Evolutionary conservation across 1,140 invertebrate genomes (phyloP).

Genomic region (Rhizoglyphus robini): DNA sequence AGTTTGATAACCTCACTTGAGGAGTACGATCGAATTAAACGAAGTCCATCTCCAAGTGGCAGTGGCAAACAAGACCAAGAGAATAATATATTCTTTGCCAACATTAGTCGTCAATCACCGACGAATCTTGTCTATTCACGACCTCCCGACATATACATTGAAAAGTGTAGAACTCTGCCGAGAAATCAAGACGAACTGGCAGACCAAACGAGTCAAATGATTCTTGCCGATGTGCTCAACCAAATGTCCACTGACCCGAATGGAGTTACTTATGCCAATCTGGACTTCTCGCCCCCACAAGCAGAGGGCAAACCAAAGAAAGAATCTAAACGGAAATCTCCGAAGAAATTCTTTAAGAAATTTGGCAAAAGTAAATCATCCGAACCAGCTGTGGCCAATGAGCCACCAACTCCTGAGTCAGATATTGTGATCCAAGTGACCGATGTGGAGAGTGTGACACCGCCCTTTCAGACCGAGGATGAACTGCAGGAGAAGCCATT

Average conservation of each 20-base stretch:
- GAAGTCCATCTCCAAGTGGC: neutral
- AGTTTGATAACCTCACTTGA: neutral
- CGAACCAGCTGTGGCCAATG: neutral
- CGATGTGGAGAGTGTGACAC: neutral
- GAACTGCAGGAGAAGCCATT: neutral
- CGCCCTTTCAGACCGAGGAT: neutral
- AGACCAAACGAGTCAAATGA: neutral
- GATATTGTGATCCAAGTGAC: neutral
- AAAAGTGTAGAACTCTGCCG: neutral
- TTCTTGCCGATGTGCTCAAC: neutral
- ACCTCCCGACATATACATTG: neutral
- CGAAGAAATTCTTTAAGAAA: neutral
- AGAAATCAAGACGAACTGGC: neutral
- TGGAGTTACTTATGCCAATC: neutral
- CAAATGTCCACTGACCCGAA: neutral
- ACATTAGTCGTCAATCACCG: conserved; percentile 4
- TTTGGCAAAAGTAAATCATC: neutral
- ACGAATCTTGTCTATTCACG: neutral
- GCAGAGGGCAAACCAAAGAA: too few relatives aligned
- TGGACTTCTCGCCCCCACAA: neutral
- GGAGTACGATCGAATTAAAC: neutral
- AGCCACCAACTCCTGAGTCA: neutral
- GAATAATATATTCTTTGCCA: neutral
- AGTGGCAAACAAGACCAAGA: neutral
- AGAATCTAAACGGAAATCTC: neutral